A percentile compares a stretch with the other conserved stretches of the same genome.
phyloP scores from a whole-genome alignment of 2,797 vertebrate genomes.

The Carapus acus region DNA sequence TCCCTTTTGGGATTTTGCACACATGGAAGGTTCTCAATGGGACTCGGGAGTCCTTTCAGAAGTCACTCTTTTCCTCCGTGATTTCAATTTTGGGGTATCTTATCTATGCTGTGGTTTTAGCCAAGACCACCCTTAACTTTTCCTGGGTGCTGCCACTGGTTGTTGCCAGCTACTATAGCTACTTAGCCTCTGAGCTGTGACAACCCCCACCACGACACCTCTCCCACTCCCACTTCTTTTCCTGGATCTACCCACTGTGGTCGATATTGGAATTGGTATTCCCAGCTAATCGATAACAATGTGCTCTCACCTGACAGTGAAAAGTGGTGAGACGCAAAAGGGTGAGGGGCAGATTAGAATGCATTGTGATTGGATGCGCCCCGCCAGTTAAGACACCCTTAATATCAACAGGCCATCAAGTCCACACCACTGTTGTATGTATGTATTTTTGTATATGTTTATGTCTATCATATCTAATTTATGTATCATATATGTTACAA shows the following conservation, averaged over 20 bases:
- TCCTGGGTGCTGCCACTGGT: background rate
- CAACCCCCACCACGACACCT: conserved; percentile 20
- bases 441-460: too few species aligned
- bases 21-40: conserved; percentile 73
- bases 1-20: conserved; percentile 71
- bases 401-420: too few species aligned
- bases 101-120: background rate
- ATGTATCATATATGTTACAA: too few species aligned
- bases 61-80: conserved; percentile 33
- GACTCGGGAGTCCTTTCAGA: conserved; percentile 58
- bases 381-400: conserved; percentile 12
- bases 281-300: conserved; percentile 60
- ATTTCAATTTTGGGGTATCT: background rate
- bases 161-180: conserved; percentile 25
- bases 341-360: conserved; percentile 39
- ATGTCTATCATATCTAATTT: too few species aligned
- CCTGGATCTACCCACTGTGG: conserved; percentile 38
- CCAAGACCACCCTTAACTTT: background rate
- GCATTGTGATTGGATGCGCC: conserved; percentile 22
- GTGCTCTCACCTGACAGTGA: conserved; percentile 50
- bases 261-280: conserved; percentile 49
- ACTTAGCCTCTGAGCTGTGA: conserved; percentile 44
- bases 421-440: too few species aligned
- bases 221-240: conserved; percentile 29
- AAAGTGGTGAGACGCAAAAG: conserved; percentile 16